Conservation (phyloP, 2,888 invertebrate species). For the Agrochola lota region DNA sequence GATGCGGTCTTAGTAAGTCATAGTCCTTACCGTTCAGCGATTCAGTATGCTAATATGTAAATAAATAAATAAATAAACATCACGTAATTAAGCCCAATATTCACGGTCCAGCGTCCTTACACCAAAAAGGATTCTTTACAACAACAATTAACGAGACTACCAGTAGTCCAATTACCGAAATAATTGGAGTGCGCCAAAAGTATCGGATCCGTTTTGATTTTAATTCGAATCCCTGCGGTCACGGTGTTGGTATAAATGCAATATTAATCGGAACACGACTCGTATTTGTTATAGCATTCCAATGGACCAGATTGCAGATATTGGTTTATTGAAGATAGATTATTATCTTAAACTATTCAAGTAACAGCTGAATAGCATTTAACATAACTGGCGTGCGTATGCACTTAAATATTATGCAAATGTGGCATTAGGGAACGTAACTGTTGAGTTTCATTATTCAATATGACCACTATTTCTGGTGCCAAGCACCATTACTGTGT, state of each 20-base stretch:
- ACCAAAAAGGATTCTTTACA: slow-evolving; percentile 42
- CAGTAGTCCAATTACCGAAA: slow-evolving; percentile 51
- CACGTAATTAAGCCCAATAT: slow-evolving; percentile 7
- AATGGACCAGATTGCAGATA: slow-evolving; percentile 14
- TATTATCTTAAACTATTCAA: slow-evolving; percentile 15
- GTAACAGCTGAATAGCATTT: not conserved
- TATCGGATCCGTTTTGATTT: slow-evolving; percentile 53
- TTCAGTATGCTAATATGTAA: not conserved
- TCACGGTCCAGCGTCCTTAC: slow-evolving; percentile 18
- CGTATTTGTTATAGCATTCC: slow-evolving; percentile 32
- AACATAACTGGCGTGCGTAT: not conserved
- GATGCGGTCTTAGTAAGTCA: not conserved
- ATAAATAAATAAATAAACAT: not conserved
- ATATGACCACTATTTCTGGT: not conserved
- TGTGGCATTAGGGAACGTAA: no score
- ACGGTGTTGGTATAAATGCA: slow-evolving; percentile 7
- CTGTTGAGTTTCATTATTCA: no score
- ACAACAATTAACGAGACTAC: slow-evolving; percentile 46
- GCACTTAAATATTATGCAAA: no score
- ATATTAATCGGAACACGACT: slow-evolving; percentile 28
- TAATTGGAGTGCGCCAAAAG: slow-evolving; percentile 58
- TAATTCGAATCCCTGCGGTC: slow-evolving; percentile 49
- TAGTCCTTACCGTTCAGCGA: not conserved
- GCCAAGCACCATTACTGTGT: not conserved
- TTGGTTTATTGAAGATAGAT: slow-evolving; percentile 31